Conservation (phyloP, 2,888 invertebrate genomes). For the Pterostichus niger region DNA sequence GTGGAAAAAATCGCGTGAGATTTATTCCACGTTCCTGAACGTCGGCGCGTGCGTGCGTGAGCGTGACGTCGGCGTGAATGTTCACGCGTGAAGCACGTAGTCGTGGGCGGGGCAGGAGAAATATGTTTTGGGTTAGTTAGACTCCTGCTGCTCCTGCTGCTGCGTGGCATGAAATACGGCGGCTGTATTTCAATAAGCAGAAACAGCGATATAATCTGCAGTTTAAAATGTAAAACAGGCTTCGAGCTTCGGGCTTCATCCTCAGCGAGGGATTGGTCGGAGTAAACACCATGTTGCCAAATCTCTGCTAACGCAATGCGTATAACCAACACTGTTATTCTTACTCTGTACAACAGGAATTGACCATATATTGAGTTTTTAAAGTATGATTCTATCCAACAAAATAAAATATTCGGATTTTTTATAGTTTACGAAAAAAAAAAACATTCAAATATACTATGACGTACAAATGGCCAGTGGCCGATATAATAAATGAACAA, state of each 20-base stretch:
- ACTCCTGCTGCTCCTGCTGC: not conserved
- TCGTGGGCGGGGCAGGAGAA: conserved; percentile 6
- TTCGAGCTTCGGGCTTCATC: not conserved
- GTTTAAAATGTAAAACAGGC: conserved; percentile 63
- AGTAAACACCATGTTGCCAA: no score
- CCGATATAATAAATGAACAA: no score
- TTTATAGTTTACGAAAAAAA: no score
- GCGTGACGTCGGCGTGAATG: conserved; percentile 32
- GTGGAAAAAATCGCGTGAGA: conserved; percentile 53
- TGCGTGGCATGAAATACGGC: conserved; percentile 24
- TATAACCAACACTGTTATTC: not conserved
- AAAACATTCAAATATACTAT: no score
- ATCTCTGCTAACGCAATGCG: no score
- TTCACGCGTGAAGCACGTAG: conserved; percentile 9
- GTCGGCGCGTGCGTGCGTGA: conserved; percentile 11
- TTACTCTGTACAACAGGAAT: not conserved
- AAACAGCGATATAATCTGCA: conserved; percentile 60
- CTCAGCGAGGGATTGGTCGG: not conserved
- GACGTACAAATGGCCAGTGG: no score
- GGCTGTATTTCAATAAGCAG: conserved; percentile 59
- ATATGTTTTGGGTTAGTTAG: conserved; percentile 63
- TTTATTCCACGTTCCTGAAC: conserved; percentile 1
- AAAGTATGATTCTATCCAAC: no score
- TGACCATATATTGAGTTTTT: no score
- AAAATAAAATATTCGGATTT: no score